Evolutionary conservation across 2,797 vertebrate species (phyloP), one percentile per base, ranked within the genome.

Genomic region (Numenius phaeopus): DNA sequence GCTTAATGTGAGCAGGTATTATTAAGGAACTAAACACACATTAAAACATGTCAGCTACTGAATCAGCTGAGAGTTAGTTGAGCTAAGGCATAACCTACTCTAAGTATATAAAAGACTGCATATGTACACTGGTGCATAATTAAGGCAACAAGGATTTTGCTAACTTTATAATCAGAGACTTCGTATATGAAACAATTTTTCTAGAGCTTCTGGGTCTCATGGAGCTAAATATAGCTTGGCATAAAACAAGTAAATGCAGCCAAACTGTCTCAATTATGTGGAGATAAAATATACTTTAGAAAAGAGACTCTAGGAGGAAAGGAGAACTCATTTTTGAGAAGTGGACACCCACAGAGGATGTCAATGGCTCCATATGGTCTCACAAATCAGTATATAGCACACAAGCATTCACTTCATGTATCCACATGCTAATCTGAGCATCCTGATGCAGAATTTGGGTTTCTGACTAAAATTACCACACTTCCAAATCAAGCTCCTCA

Each of bases 381-480:
- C 67, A 69, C 37, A 75, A 87, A 75, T 78, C 44, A 61, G 44
- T 40, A 70, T 58, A 66, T 10, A 75, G 40, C 65, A 80, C 9
- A 61, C 21, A 76, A 73, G 15, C 29, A 34, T 75, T 90, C 24
- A 32, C 54, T 94, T 83, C 40, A 82, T 46, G 65, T 66, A 85
- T 19, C 14, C 19, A 46, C 62, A 64, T 30, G 29, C 54, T 81
- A 89, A 81, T 83, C 37, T 65, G 29, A 88, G 76, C 32, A 83
- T 65, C 49, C 49, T 83, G 67, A 87, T 93, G 34, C 19, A 71
- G 79, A 88, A 81, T 88, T 65, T 50, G 54, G 15, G 30, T 88
- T 86, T 78, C 69, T 89, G 34, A 71, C 61, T 87, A 89, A 85
- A 94, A 94, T 80, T 29, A 89, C 21, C 32, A 77, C 44, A 40